Percentiles rank a stretch among this genome's conserved stretches.
Evolutionary conservation across 2,888 invertebrate genomes (phyloP).

Genomic region (Microplitis manilae): DNA sequence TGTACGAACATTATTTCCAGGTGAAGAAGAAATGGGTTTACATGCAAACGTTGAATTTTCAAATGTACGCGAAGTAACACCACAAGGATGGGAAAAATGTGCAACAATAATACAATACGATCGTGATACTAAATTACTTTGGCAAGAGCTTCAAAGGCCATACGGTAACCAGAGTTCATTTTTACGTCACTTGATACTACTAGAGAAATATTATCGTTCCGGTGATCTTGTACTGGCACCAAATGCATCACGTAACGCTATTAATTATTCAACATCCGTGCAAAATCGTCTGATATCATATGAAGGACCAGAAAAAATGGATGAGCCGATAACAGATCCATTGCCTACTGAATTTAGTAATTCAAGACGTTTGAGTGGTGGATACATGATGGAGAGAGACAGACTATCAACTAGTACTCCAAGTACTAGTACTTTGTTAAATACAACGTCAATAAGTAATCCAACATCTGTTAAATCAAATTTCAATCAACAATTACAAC

Average conservation of each 20-base stretch:
- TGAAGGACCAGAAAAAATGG: slow-evolving; percentile 74
- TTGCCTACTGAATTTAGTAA: slow-evolving; percentile 61
- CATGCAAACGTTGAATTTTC: slow-evolving; percentile 84
- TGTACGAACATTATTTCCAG: slow-evolving; percentile 85
- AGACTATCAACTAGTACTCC: slow-evolving; percentile 49
- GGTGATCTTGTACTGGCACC: slow-evolving; percentile 84
- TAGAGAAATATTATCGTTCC: slow-evolving; percentile 88
- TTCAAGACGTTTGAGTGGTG: slow-evolving; percentile 65
- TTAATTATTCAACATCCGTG: slow-evolving; percentile 85
- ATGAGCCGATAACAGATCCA: slow-evolving; percentile 66
- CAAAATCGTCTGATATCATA: slow-evolving; percentile 85
- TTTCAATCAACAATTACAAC: not conserved
- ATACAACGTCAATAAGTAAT: slow-evolving; percentile 41
- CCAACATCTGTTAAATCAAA: not conserved
- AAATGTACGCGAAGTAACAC: slow-evolving; percentile 81
- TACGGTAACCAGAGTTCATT: slow-evolving; percentile 92
- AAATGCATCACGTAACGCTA: slow-evolving; percentile 82
- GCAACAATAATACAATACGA: slow-evolving; percentile 86
- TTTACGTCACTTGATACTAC: slow-evolving; percentile 82
- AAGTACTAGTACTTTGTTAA: slow-evolving; percentile 46
- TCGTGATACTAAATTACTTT: slow-evolving; percentile 83
- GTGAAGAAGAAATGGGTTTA: slow-evolving; percentile 86
- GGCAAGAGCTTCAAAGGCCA: slow-evolving; percentile 88
- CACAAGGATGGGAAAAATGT: slow-evolving; percentile 89
- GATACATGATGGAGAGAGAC: slow-evolving; percentile 64